Conservation (phyloP, 2,888 invertebrate species). For the Barypeithes pellucidus region DNA sequence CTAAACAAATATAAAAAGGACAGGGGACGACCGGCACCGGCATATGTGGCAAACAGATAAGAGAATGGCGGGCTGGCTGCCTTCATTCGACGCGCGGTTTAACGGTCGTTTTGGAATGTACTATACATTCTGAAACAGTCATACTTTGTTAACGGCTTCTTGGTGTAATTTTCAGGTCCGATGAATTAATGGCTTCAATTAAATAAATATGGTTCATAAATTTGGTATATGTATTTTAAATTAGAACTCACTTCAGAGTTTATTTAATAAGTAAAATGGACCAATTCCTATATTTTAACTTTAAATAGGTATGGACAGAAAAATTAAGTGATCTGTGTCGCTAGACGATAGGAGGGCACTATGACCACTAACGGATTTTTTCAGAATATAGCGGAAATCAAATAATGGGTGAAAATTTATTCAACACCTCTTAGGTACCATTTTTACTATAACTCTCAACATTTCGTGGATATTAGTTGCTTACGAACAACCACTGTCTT, state of each 20-base stretch:
- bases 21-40: not conserved
- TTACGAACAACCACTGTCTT: too few species aligned
- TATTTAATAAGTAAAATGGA: too few species aligned
- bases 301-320: too few species aligned
- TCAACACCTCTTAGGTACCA: too few species aligned
- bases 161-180: not conserved
- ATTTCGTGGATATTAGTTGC: too few species aligned
- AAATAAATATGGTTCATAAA: not conserved
- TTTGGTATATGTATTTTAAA: not conserved
- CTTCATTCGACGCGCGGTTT: constrained; percentile 3
- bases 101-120: constrained; percentile 28
- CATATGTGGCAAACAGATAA: constrained; percentile 12
- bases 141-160: constrained; percentile 18
- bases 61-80: not conserved
- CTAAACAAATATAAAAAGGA: not conserved
- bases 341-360: too few species aligned
- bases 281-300: too few species aligned
- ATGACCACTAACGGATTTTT: too few species aligned
- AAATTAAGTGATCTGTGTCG: too few species aligned
- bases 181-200: not conserved
- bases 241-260: not conserved
- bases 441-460: too few species aligned
- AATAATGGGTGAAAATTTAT: too few species aligned
- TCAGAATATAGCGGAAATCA: too few species aligned
- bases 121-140: constrained; percentile 21